phyloP scores from a whole-genome alignment of 2,113 vertebrate genomes.

The Glaucidium brasilianum region DNA sequence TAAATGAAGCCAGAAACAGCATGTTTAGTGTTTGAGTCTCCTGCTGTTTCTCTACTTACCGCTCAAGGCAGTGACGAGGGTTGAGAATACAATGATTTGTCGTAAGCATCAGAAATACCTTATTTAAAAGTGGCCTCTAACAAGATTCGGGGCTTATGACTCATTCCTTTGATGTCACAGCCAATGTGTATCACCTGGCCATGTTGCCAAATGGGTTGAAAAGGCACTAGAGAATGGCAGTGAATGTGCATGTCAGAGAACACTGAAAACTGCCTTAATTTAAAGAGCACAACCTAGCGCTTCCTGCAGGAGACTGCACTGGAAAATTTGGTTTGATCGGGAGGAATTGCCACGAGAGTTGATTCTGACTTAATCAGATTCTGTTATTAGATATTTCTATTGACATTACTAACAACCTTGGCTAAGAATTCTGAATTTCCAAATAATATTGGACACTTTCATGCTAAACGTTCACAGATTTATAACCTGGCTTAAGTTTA shows the following conservation, averaged over 20 bases:
- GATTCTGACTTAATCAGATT: background rate
- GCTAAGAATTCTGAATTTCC: background rate
- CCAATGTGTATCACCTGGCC: background rate
- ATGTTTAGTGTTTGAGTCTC: background rate
- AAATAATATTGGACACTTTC: background rate
- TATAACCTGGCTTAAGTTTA: background rate
- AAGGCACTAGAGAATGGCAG: background rate
- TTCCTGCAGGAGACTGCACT: background rate
- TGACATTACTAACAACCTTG: accelerated
- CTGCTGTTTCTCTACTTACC: background rate
- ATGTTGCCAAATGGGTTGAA: background rate
- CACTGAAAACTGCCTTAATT: background rate
- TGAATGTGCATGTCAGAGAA: background rate
- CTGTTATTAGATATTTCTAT: background rate
- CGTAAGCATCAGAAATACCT: background rate
- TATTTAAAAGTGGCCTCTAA: background rate
- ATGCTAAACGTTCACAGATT: background rate
- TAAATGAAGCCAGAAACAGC: background rate
- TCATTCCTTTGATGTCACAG: background rate
- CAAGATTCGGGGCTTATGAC: background rate
- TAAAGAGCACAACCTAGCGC: background rate
- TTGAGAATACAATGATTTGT: background rate
- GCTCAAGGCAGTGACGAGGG: background rate
- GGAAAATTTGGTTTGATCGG: background rate
- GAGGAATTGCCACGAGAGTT: background rate